Conservation (phyloP, 2,888 invertebrate genomes). For the Automeris io region DNA sequence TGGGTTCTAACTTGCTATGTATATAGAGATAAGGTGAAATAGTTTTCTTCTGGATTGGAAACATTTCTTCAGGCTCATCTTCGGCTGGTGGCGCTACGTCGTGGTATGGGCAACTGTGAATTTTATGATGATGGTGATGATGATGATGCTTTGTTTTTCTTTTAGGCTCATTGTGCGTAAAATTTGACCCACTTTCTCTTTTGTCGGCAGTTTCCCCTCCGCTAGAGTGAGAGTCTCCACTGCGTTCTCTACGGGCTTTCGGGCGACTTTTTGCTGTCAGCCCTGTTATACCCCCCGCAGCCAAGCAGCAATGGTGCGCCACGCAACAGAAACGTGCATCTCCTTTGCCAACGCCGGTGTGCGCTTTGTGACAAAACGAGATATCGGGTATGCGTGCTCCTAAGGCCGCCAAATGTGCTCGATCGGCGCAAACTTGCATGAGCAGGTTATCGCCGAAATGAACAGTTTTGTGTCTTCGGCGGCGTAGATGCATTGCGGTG, state of each 20-base stretch:
- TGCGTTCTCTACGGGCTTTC: constrained; percentile 55
- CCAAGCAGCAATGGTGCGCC: constrained; percentile 71
- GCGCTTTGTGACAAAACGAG: constrained; percentile 69
- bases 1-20: constrained; percentile 81
- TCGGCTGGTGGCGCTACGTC: constrained; percentile 53
- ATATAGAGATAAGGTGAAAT: constrained; percentile 72
- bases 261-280: constrained; percentile 54
- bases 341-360: constrained; percentile 58
- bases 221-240: constrained; percentile 69
- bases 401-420: constrained; percentile 72
- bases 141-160: constrained; percentile 56
- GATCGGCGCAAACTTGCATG: constrained; percentile 85
- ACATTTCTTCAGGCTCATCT: constrained; percentile 54
- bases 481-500: constrained; percentile 78
- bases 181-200: constrained; percentile 44
- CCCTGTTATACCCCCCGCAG: constrained; percentile 57
- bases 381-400: constrained; percentile 69
- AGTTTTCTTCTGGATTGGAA: constrained; percentile 57
- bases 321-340: constrained; percentile 69
- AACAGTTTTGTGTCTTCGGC: constrained; percentile 86
- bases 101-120: constrained; percentile 66
- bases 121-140: constrained; percentile 64
- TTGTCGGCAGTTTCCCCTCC: constrained; percentile 64
- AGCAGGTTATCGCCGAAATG: constrained; percentile 87
- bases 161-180: constrained; percentile 42